A percentile compares a stretch with the other conserved stretches of the same genome.
These are phyloP conservation scores for Lontra canadensis DNA, from an alignment of 2,113 vertebrate genomes.

Conservation along the genomic window DNA sequence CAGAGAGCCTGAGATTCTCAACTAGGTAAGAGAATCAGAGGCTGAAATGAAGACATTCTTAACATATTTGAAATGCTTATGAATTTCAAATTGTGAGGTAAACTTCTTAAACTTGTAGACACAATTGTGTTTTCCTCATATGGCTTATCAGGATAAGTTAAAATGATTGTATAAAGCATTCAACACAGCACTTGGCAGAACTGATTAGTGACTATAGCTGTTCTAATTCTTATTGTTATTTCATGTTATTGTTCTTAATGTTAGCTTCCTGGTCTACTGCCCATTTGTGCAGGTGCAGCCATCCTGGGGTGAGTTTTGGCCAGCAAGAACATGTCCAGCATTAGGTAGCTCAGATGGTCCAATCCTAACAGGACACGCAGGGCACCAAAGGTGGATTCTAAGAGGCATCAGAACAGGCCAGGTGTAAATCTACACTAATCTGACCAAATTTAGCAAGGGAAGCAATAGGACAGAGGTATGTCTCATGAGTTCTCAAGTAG, in stretches of 20 bases:
- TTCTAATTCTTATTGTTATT: not conserved
- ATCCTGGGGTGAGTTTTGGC: not conserved
- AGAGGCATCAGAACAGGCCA: not conserved
- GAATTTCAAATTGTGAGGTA: not conserved
- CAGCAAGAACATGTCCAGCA: not conserved
- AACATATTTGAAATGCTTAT: not conserved
- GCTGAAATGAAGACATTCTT: not conserved
- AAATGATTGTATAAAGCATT: not conserved
- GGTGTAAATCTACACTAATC: not conserved
- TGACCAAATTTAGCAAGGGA: not conserved
- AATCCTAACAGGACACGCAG: rapidly evolving
- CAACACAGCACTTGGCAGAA: not conserved
- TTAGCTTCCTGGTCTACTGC: not conserved
- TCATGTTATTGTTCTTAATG: not conserved
- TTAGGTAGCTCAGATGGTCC: not conserved
- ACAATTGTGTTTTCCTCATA: not conserved
- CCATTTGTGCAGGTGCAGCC: not conserved
- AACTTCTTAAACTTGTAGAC: not conserved
- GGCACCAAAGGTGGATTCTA: not conserved
- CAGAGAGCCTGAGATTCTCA: not conserved
- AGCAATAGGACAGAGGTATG: not conserved
- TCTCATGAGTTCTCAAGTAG: not conserved
- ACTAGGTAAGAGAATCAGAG: not conserved
- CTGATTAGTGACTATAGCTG: not conserved
- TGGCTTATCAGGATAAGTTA: not conserved